Conservation (phyloP, 2,888 invertebrate species). For the Rhamphomyia laevipes region DNA sequence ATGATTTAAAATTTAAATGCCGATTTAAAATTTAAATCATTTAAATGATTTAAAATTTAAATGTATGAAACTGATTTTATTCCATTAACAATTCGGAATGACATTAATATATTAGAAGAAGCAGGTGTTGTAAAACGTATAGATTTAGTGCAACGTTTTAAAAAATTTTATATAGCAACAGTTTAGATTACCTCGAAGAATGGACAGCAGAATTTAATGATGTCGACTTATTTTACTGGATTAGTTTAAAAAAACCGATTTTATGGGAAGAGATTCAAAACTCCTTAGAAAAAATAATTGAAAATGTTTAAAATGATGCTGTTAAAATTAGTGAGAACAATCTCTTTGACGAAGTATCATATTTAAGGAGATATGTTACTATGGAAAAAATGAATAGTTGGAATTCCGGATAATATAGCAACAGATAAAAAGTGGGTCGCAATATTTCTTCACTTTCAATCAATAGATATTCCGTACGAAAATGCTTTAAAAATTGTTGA, state of each 20-base stretch:
- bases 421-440: neutral
- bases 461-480: neutral
- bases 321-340: neutral
- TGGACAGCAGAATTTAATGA: neutral
- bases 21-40: no score
- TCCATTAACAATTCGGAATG: slow-evolving; percentile 1
- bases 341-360: neutral
- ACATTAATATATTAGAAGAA: neutral
- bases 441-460: neutral
- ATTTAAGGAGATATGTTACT: neutral
- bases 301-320: neutral
- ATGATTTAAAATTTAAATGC: slow-evolving; percentile 4
- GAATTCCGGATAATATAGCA: neutral
- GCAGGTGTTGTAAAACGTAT: neutral
- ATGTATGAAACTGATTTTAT: neutral
- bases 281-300: neutral
- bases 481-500: neutral
- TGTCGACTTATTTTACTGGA: neutral
- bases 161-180: neutral
- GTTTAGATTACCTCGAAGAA: neutral
- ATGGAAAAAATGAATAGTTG: neutral
- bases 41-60: no score
- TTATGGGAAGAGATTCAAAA: neutral
- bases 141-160: neutral
- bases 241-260: neutral